A percentile compares a stretch with the other conserved stretches of the same genome.
Conservation (phyloP, 2,888 invertebrate species). For the Gerris lacustris region DNA sequence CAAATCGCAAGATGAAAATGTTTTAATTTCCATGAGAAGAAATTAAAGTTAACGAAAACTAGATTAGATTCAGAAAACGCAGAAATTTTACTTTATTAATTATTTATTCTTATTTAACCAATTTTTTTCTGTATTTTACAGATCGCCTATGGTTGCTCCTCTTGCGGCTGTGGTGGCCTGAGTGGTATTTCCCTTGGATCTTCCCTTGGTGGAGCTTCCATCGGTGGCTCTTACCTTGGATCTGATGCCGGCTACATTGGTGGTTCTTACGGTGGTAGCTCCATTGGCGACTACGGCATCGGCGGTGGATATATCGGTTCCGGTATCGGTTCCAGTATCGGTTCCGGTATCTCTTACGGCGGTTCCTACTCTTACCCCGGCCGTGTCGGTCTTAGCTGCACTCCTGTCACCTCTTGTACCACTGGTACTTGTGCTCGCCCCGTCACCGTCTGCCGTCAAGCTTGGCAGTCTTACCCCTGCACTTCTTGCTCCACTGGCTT, state of each 20-base stretch:
- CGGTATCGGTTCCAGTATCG: background rate
- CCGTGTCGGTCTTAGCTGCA: background rate
- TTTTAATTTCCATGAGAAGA: too few relatives aligned
- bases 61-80: too few relatives aligned
- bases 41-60: too few relatives aligned
- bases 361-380: background rate
- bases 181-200: background rate
- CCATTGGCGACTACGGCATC: background rate
- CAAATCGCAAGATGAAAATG: too few relatives aligned
- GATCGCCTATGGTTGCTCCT: background rate
- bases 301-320: background rate
- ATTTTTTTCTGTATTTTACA: background rate
- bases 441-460: conserved; percentile 16
- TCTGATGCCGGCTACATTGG: background rate
- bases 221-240: background rate
- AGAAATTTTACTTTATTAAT: too few relatives aligned
- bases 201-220: background rate
- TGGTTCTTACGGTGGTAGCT: background rate
- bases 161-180: background rate
- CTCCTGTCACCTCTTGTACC: conserved; percentile 9
- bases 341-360: background rate
- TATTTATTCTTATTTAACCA: background rate
- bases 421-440: conserved; percentile 15
- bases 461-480: background rate
- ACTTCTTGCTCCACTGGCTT: background rate